phyloP scores from a whole-genome alignment of 1,140 invertebrate species.

The Apis florea region DNA sequence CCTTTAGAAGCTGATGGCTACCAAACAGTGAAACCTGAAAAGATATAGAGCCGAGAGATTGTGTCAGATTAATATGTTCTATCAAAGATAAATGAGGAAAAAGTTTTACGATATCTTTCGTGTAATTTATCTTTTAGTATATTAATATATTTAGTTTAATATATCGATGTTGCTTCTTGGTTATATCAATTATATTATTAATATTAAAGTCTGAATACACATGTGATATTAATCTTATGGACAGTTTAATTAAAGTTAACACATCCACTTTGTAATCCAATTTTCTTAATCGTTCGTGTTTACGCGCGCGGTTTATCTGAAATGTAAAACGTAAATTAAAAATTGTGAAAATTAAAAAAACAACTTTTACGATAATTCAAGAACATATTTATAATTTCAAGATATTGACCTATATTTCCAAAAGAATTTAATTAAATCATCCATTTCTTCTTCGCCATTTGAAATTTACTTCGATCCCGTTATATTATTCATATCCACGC shows the following conservation, averaged over 20 bases:
- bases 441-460: neutral
- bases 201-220: neutral
- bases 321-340: neutral
- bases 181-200: neutral
- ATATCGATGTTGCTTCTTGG: too few species aligned
- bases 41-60: neutral
- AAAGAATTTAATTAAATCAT: too few species aligned
- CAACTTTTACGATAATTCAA: too few species aligned
- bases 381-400: too few species aligned
- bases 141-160: too few species aligned
- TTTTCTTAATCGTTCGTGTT: neutral
- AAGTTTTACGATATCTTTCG: neutral
- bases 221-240: neutral
- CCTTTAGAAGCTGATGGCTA: conserved; percentile 38
- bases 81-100: neutral
- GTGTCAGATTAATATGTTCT: neutral
- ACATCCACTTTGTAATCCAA: neutral
- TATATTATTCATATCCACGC: too few species aligned
- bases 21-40: conserved; percentile 16
- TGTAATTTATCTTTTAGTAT: neutral
- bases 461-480: neutral
- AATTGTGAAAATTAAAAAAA: neutral
- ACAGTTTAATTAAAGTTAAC: neutral
- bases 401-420: too few species aligned
- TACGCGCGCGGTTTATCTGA: too few species aligned